Evolutionary conservation across 2,888 invertebrate species (phyloP), one percentile per base, ranked within the genome.

Genomic region (Melieria omissa): DNA sequence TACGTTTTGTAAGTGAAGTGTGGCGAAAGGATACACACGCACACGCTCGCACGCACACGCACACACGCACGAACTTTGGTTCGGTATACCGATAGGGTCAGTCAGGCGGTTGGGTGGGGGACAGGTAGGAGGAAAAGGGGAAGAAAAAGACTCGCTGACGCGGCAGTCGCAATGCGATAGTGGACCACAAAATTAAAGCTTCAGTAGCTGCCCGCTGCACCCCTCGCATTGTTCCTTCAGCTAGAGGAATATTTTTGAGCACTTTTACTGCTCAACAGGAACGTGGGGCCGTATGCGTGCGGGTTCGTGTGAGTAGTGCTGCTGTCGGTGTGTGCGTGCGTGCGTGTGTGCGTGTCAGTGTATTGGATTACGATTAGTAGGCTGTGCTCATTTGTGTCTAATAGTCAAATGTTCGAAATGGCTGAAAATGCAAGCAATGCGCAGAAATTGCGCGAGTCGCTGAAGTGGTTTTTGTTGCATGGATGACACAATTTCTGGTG

Each of bases 21-120:
- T 58, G 44, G 14, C 68, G 64, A 63, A 57, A 69, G 52, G 9
- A 66, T 44, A 68, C 10, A 54, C 61, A 54, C 12, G 14, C 46
- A 72, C 41, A 67, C 54, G 41, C 58, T 45, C 62, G 9, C 66
- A 64, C 46, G 60, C 64, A 65, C 61, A 62, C 42, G 68, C 70
- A 44, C 66, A 67, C 55, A 70, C 46, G 65, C 58, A 62, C n/a
- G 10, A 60, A 58, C 12, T 49, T 49, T 55, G 6, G 55, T 7
- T 58, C 29, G 8, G 41, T 42, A 58, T 16, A 10, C 5, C 58
- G 58, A 10, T n/a, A n/a, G 61, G 14, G 60, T 60, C 29, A 64
- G 49, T 64, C 49, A 4, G 5, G 16, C 29, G 14, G 63, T 64
- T 14, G 42, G 52, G 42, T 41, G 64, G 52, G 41, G 29, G 29